Base-by-base conservation (phyloP, 2,113 vertebrate species). In the Podarcis muralis region DNA sequence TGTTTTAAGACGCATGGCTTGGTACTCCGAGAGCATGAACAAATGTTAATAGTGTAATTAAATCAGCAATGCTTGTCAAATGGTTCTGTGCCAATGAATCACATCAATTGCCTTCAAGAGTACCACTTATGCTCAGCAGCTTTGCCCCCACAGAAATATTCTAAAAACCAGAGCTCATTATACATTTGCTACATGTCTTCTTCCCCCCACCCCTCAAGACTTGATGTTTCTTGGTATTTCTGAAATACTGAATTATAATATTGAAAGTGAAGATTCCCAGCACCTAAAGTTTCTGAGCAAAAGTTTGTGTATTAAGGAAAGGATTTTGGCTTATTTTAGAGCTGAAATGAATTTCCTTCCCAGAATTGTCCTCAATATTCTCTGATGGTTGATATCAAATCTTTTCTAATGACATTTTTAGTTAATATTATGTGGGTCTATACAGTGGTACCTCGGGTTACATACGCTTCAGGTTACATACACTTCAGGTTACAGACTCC, bases 41-140 rank as follows among this genome's bases (percentile, higher is more conserved):
- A 81, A 37, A 76, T 85, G 89, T 90, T 59, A 87, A 11, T 48
- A 68, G 20, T 35, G 16, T 71, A 81, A 83, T 83, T 78, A 18
- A 53, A 3, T 1, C 18, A 77, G 43, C 16, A 86, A 32, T 86
- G 48, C 43, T 69, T 86, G 65, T 15, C 62, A 69, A 69, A 69
- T 68, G 30, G 62, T 68, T 86, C 77, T 71, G 20, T 30, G 43
- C 65, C 40, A 71, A 9, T 30, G 77, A 69, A 87, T 84, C 23
- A 25, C 0, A 40, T 53, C 1, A 3, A 1, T 40, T 88, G 6
- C 62, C 80, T 86, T 68, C 37, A 11, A 84, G 68, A 74, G 78
- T 76, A 13, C 16, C 27, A 57, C 1, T 75, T 78, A 5, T 77
- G 78, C 72, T 71, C 40, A 22, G 12, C 0, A 27, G 5, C 16